Conservation (phyloP, 2,888 invertebrate genomes). For the Acleris holmiana region DNA sequence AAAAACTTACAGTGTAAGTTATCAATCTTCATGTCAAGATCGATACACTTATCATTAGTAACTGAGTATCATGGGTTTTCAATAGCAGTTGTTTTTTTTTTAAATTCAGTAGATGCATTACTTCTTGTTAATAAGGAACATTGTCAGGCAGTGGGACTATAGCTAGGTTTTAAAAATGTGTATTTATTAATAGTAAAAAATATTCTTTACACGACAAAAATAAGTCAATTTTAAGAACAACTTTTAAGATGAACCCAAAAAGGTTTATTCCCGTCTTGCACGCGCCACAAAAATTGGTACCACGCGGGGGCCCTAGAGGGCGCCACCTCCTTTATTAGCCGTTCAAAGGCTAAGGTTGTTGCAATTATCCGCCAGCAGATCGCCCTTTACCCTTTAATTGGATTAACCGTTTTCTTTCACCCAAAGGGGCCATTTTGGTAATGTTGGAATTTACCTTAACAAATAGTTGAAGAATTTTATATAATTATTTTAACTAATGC, state of each 20-base stretch:
- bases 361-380: constrained; percentile 19
- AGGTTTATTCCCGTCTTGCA: background rate
- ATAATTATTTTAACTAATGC: background rate
- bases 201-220: too few species aligned
- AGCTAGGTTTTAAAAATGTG: too few species aligned
- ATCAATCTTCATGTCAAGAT: too few species aligned
- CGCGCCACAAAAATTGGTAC: background rate
- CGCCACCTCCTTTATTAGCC: constrained; percentile 13
- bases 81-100: too few species aligned
- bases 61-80: too few species aligned
- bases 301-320: background rate
- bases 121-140: too few species aligned
- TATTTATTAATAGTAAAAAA: too few species aligned
- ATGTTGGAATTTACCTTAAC: constrained; percentile 16
- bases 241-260: background rate
- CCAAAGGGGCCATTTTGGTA: constrained; percentile 19
- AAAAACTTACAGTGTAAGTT: too few species aligned
- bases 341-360: constrained; percentile 17
- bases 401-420: constrained; percentile 20
- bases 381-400: constrained; percentile 22
- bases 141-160: too few species aligned
- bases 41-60: too few species aligned
- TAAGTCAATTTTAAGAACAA: too few species aligned
- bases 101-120: too few species aligned
- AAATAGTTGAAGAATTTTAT: constrained; percentile 18